Conservation (phyloP, 2,888 invertebrate species). For the Barypeithes pellucidus region DNA sequence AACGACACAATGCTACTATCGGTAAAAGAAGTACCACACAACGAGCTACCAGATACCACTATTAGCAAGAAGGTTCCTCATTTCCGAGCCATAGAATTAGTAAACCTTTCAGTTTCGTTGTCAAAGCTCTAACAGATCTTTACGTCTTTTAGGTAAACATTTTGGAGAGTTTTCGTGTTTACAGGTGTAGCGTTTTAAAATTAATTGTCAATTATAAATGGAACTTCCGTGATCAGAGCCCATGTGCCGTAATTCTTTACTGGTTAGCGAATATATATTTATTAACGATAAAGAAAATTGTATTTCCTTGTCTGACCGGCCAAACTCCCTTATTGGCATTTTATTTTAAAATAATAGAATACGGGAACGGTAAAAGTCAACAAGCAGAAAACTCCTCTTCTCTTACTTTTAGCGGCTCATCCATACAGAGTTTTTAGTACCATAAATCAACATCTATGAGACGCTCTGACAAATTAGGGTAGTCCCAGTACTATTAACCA, state of each 20-base stretch:
- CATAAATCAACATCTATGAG: slow-evolving; percentile 46
- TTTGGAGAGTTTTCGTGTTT: slow-evolving; percentile 35
- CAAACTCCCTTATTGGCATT: no score
- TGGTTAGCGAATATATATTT: no score
- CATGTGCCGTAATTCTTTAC: no score
- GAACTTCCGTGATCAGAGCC: no score
- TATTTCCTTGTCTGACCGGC: no score
- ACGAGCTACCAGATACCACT: slow-evolving; percentile 49
- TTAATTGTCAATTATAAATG: no score
- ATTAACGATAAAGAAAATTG: no score
- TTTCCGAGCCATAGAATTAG: slow-evolving; percentile 47
- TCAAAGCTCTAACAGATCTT: slow-evolving; percentile 48
- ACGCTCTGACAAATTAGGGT: slow-evolving; percentile 47
- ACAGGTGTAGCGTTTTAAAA: slow-evolving; percentile 1
- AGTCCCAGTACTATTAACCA: slow-evolving; percentile 21
- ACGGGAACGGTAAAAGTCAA: slow-evolving; percentile 5
- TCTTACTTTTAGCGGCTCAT: slow-evolving; percentile 28
- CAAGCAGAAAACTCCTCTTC: slow-evolving; percentile 8
- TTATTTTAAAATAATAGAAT: not conserved
- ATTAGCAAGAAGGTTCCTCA: slow-evolving; percentile 50
- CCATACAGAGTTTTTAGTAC: slow-evolving; percentile 35
- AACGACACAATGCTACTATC: slow-evolving; percentile 13
- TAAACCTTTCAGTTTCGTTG: slow-evolving; percentile 46
- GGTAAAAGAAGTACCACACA: slow-evolving; percentile 44
- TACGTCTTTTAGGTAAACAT: slow-evolving; percentile 48